Evolutionary conservation across 1,140 invertebrate genomes (phyloP), one percentile per base, ranked within the genome.

Genomic region (Drosophila littoralis): DNA sequence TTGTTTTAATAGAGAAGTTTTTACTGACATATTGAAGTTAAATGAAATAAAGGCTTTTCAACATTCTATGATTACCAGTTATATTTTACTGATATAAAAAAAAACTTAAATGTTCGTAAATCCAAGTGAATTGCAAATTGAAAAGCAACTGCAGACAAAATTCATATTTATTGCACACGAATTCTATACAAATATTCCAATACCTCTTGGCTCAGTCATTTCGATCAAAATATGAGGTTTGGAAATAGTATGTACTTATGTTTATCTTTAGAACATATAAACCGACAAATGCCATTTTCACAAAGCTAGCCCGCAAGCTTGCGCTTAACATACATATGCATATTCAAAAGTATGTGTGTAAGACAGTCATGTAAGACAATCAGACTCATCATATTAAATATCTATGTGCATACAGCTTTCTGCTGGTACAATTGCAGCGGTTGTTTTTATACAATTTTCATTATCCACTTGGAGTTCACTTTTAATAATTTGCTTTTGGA

Each of bases 401-500:
- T 15, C 13, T 35, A 32, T 28, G 15, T 40, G 17, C 12, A 3
- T 10, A 17, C 8, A 10, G 22, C 22, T 28, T 28, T 28, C 22
- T 28, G 22, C 4, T 28, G 22, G 22, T 28, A 10, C n/a, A 51
- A 12, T 40, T 43, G 60, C 22, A 7, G 13, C 1, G 10, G 15
- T 55, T 57, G 22, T 57, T 59, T 59, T 64, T 72, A 65, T 46
- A 13, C 10, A 55, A 54, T 33, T 65, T 67, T 73, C 13, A 48
- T 59, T 55, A 54, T 76, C 50, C 54, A 61, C 36, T 72, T 66
- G 32, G 46, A 48, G 52, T 75, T 72, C 28, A 66, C 52, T 68
- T 73, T 66, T 72, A 46, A 22, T 51, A 54, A 60, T 72, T 66
- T 61, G 55, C 61, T 58, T 73, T 67, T 55, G 36, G 32, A 70